Base-by-base conservation (phyloP, 2,113 vertebrate species). In the Megatriorchis doriae region DNA sequence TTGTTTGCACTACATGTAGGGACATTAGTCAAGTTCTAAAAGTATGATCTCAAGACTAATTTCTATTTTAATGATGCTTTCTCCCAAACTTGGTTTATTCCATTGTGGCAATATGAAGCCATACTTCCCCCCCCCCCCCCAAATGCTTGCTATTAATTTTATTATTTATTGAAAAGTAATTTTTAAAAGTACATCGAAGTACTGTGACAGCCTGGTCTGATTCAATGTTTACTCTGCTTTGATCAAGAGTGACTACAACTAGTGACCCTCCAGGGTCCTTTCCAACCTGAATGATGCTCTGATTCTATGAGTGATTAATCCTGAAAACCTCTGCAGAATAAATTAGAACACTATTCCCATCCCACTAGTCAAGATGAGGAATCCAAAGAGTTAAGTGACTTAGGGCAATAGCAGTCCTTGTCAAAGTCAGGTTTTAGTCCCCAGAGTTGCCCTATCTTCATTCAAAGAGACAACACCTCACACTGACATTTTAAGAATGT, bases 41-140 rank as follows among this genome's bases (percentile, higher is more conserved):
- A 43, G 34, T 10, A 38, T 8, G 18, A 67, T n/a, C 13, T 45
- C 26, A 52, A 55, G 9, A 40, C 3, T n/a, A 38, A 36, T 9
- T 68, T 63, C 80, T 86, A 34, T 62, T 50, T 43, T 40, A 19
- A 55, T 48, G 52, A 63, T 38, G 7, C 2, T 62, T 15, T 36
- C 43, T 78, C 14, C 19, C 27, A 59, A 61, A 73, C 34, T 80
- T 6, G 40, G 4, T 68, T 88, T 68, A 58, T 82, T 86, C 6
- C n/a, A 34, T 3, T 72, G 26, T 72, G 75, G 31, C 22, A 65
- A 73, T 61, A 42, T 40, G 48, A 67, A 68, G 19, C 5, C 16
- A 32, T 40, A 47, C 14, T 52, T 71, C n/a, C n/a, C n/a, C n/a
- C n/a, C n/a, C n/a, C n/a, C 2, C 9, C 9, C 4, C 7, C 0